Percentiles rank a stretch among this genome's conserved stretches.
These are phyloP conservation scores for Fringilla coelebs DNA, from an alignment of 2,797 vertebrate genomes.

Conservation along the genomic window DNA sequence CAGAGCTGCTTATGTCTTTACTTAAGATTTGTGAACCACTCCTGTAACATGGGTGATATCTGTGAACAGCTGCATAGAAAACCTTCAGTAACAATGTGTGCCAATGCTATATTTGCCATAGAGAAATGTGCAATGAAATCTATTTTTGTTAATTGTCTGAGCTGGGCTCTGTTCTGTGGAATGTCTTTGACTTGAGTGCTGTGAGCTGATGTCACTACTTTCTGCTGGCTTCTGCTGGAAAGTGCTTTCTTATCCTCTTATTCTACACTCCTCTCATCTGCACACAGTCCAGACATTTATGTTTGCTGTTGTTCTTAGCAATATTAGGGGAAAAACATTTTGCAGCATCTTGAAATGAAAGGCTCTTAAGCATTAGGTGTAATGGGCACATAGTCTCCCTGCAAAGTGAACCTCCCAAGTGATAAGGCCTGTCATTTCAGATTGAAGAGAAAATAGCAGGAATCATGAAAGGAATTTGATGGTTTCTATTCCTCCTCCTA, in stretches of 20 bases:
- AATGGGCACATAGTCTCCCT: background rate
- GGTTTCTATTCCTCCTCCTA: background rate
- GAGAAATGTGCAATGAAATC: background rate
- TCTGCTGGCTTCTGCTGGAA: background rate
- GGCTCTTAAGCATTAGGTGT: background rate
- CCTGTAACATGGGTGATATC: background rate
- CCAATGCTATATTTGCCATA: background rate
- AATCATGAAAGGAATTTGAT: background rate
- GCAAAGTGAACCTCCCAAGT: background rate
- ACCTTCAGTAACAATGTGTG: background rate
- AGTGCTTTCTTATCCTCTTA: background rate
- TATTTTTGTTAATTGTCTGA: background rate
- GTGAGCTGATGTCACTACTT: background rate
- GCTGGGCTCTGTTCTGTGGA: background rate
- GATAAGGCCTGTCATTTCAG: background rate
- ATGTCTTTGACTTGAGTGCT: background rate
- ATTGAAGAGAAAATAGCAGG: conserved; percentile 13
- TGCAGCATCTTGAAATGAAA: background rate
- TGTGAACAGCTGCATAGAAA: background rate
- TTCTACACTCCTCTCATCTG: background rate
- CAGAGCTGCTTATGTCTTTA: background rate
- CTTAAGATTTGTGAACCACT: background rate
- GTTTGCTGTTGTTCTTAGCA: background rate
- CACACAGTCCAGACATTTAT: background rate
- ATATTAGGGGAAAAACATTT: background rate